Conservation (phyloP, 2,888 invertebrate genomes). For the Chouioia cunea region DNA sequence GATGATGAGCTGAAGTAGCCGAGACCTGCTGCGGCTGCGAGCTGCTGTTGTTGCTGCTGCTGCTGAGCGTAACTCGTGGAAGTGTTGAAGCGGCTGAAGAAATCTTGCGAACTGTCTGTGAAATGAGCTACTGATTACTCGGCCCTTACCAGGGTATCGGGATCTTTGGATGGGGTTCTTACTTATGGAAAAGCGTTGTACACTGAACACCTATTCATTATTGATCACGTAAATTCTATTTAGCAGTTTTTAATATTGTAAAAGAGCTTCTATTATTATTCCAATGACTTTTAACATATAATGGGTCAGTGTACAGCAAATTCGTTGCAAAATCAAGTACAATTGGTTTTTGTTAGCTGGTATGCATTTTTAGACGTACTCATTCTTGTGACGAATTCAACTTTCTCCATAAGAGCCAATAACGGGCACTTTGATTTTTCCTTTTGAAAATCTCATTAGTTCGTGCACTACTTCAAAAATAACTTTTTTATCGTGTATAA, state of each 20-base stretch:
- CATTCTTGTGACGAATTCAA: not conserved
- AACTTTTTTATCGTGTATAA: conserved; percentile 4
- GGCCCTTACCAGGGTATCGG: conserved; percentile 52
- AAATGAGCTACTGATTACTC: conserved; percentile 69
- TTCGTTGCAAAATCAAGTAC: no score
- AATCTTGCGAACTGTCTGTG: conserved; percentile 75
- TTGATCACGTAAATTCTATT: no score
- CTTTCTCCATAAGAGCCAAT: conserved; percentile 34
- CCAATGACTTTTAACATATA: not conserved
- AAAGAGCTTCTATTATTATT: no score
- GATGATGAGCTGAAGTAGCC: conserved; percentile 64
- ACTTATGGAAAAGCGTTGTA: conserved; percentile 18
- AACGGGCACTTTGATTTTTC: conserved; percentile 42
- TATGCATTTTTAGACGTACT: not conserved
- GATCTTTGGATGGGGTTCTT: not conserved
- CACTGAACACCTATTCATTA: no score
- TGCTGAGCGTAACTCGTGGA: conserved; percentile 67
- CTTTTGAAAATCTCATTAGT: conserved; percentile 1
- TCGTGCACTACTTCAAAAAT: not conserved
- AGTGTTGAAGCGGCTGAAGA: conserved; percentile 68
- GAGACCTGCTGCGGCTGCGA: conserved; percentile 34
- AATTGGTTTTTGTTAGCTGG: not conserved
- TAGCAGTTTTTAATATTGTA: no score
- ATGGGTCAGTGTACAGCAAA: not conserved
- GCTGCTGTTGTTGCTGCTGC: conserved; percentile 55